Conservation (phyloP, 92 coral and sea anemone genomes). For the Palythoa caribaeorum region DNA sequence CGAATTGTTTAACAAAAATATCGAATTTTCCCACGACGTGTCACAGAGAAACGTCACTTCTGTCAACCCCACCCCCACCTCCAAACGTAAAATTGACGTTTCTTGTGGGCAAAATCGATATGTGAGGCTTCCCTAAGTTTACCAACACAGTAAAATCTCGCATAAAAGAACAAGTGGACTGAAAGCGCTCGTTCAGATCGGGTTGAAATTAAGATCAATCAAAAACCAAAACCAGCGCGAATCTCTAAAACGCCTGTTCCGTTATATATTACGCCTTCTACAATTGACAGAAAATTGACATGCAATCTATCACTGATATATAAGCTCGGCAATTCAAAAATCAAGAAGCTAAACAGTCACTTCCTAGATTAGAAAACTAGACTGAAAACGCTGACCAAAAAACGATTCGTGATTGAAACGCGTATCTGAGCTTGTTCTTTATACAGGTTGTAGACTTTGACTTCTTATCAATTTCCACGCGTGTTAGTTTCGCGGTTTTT, state of each 20-base stretch:
- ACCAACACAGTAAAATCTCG: slow-evolving; percentile 2
- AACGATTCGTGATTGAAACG: slow-evolving; percentile 8
- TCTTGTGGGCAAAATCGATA: no score
- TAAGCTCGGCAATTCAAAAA: slow-evolving; percentile 10
- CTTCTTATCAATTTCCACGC: not conserved
- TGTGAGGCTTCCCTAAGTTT: not conserved
- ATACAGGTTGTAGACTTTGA: slow-evolving; percentile 1
- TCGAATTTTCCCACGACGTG: no score
- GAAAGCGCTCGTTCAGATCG: slow-evolving; percentile 5
- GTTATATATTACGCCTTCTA: not conserved
- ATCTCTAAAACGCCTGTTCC: slow-evolving; percentile 1
- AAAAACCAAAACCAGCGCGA: slow-evolving; percentile 10
- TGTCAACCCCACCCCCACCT: no score
- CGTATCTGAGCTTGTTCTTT: slow-evolving; percentile 7
- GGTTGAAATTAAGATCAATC: slow-evolving; percentile 1
- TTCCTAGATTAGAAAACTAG: not conserved
- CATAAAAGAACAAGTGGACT: slow-evolving; percentile 4
- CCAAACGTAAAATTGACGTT: no score
- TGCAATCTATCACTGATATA: not conserved
- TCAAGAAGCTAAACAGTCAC: not conserved
- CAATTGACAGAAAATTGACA: not conserved
- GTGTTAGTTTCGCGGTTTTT: slow-evolving; percentile 9
- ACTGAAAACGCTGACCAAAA: not conserved
- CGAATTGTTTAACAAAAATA: no score
- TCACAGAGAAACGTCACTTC: no score